Base-by-base conservation (phyloP, 2,113 vertebrate species). In the Noturus placidus region DNA sequence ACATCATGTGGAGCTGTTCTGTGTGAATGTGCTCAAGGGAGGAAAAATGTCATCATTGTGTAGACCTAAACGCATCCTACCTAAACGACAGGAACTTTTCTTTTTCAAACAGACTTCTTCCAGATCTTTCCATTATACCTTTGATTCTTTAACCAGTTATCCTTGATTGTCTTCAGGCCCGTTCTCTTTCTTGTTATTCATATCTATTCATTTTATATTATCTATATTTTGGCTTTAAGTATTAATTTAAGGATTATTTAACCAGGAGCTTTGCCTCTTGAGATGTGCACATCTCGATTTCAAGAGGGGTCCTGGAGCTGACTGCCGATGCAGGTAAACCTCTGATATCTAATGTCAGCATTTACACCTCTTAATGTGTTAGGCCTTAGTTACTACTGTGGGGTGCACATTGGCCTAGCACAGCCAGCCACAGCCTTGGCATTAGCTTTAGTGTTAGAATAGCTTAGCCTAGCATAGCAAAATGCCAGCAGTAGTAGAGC, bases 221-320 rank as follows among this genome's bases (percentile, higher is more conserved):
- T 91, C 89, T 88, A 91, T 92, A 90, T 91, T 90, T 90, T 56
- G 89, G 88, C 86, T 92, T 90, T 93, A 91, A 92, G 88, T 91
- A 90, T 93, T 93, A 91, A 93, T 93, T 93, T 92, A 92, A 93
- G 91, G 90, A 93, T 93, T 93, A 93, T 93, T 91, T 93, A 93
- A 93, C 92, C 91, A 93, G 92, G 92, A 92, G 91, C 83, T 92
- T 92, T 93, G 92, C 92, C 92, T 92, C 92, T 93, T 93, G 92
- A 93, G 92, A 93, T 93, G 92, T 90, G 90, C 92, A 91, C 92
- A 93, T 93, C 92, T 93, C 92, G 91, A 90, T 93, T 93, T 91
- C 92, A 93, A 93, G 92, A 93, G 92, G 91, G 91, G 90, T 93
- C 92, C 91, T 93, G 92, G 91, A 92, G 91, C 90, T 90, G 92